A percentile compares a stretch with the other conserved stretches of the same genome.
phyloP scores from a whole-genome alignment of 2,797 vertebrate genomes.

The Luscinia luscinia region DNA sequence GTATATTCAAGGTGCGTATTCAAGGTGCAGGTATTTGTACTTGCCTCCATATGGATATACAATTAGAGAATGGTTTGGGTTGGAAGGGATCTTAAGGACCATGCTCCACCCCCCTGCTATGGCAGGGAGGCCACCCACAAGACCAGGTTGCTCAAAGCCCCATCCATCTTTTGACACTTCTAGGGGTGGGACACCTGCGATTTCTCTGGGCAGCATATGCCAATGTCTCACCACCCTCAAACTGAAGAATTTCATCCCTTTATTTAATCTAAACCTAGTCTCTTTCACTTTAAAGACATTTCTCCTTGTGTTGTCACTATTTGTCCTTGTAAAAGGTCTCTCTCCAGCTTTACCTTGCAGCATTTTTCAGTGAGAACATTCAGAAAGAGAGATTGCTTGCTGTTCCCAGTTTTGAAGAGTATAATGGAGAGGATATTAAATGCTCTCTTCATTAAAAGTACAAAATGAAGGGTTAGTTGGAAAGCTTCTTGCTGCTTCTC shows the following conservation, averaged over 20 bases:
- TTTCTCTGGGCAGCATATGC: background rate
- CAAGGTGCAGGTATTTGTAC: background rate
- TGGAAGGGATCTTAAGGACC: background rate
- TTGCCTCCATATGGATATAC: background rate
- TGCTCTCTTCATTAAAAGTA: background rate
- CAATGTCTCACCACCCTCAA: background rate
- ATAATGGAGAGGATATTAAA: background rate
- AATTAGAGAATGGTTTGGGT: background rate
- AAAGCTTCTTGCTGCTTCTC: background rate
- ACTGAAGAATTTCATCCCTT: background rate
- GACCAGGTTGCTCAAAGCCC: background rate
- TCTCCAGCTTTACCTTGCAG: background rate
- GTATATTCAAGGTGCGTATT: background rate
- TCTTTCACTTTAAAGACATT: background rate
- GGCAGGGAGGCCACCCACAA: too few relatives aligned
- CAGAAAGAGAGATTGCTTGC: background rate
- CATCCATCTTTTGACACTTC: background rate
- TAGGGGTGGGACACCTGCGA: accelerated
- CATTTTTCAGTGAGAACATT: background rate
- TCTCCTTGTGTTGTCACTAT: background rate
- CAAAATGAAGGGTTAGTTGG: background rate
- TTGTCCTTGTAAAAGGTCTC: background rate
- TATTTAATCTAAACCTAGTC: background rate
- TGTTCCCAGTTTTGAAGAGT: background rate
- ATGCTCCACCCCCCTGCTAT: background rate